Evolutionary conservation across 1,140 invertebrate species (phyloP).

Genomic region (Drosophila ogumai): DNA sequence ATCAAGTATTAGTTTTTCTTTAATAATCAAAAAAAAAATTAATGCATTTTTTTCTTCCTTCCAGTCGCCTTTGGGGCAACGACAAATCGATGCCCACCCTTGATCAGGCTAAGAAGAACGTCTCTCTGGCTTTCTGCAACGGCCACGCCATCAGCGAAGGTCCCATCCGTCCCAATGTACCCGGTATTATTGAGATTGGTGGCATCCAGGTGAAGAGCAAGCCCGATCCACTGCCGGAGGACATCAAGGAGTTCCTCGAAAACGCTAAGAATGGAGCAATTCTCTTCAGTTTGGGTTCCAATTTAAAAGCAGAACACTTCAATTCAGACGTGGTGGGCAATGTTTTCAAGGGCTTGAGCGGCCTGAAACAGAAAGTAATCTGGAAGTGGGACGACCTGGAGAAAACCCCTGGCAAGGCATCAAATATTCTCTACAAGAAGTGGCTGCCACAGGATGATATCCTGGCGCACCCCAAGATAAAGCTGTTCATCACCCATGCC

Average conservation of each 20-base stretch:
- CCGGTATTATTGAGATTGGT: conserved; percentile 84
- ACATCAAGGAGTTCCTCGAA: conserved; percentile 86
- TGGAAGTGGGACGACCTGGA: conserved; percentile 87
- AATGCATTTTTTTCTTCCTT: background rate
- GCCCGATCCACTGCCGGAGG: conserved; percentile 83
- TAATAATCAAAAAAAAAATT: rapidly evolving
- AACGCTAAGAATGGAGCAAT: conserved; percentile 86
- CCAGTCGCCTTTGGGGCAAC: conserved; percentile 50
- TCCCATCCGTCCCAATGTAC: conserved; percentile 79
- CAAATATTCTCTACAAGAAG: conserved; percentile 88
- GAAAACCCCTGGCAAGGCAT: conserved; percentile 86
- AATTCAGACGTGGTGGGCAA: conserved; percentile 73
- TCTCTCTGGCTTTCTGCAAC: conserved; percentile 75
- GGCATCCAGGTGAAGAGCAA: conserved; percentile 85
- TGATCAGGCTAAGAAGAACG: conserved; percentile 60
- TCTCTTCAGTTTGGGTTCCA: conserved; percentile 88
- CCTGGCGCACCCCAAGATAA: conserved; percentile 88
- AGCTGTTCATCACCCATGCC: conserved; percentile 90
- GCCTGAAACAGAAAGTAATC: conserved; percentile 86
- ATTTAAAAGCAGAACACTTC: conserved; percentile 84
- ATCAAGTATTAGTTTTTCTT: background rate
- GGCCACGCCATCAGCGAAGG: conserved; percentile 75
- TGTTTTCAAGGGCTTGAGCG: conserved; percentile 85
- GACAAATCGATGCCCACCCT: conserved; percentile 44
- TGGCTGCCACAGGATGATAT: conserved; percentile 91